Percentiles rank a stretch among this genome's conserved stretches.
phyloP scores from a whole-genome alignment of 2,113 vertebrate species.

The Xenopus borealis region DNA sequence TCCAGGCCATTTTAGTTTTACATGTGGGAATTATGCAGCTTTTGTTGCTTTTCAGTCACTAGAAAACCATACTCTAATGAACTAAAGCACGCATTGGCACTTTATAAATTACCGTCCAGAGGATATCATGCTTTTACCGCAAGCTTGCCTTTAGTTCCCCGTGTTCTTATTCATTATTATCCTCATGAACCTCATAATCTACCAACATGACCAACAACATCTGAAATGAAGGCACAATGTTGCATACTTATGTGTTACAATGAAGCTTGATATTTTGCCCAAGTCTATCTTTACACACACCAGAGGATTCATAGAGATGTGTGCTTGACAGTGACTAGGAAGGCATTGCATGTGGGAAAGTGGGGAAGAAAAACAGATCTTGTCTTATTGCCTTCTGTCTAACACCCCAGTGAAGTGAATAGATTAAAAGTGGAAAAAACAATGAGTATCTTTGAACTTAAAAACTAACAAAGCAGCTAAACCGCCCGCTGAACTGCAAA shows the following conservation, averaged over 20 bases:
- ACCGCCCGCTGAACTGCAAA: constrained; percentile 44
- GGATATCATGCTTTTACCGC: no score
- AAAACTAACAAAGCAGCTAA: constrained; percentile 51
- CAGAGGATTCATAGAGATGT: background rate
- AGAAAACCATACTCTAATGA: no score
- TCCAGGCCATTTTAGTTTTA: no score
- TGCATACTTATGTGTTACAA: background rate
- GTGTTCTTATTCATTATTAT: background rate
- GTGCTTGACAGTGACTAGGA: background rate
- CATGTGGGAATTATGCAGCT: no score
- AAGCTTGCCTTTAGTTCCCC: background rate
- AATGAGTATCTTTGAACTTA: constrained; percentile 52
- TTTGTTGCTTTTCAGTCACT: no score
- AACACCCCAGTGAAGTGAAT: constrained; percentile 39
- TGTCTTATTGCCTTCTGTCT: constrained; percentile 43
- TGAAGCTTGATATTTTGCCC: background rate
- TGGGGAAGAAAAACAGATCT: constrained; percentile 16
- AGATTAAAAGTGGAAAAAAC: constrained; percentile 48
- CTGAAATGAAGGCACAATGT: background rate
- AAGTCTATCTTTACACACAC: background rate
- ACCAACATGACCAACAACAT: background rate
- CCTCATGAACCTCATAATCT: background rate
- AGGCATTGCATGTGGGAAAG: background rate
- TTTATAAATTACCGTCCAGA: no score
- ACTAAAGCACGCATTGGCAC: no score